Conservation (phyloP, 2,888 invertebrate genomes). For the Crocallis elinguaria region DNA sequence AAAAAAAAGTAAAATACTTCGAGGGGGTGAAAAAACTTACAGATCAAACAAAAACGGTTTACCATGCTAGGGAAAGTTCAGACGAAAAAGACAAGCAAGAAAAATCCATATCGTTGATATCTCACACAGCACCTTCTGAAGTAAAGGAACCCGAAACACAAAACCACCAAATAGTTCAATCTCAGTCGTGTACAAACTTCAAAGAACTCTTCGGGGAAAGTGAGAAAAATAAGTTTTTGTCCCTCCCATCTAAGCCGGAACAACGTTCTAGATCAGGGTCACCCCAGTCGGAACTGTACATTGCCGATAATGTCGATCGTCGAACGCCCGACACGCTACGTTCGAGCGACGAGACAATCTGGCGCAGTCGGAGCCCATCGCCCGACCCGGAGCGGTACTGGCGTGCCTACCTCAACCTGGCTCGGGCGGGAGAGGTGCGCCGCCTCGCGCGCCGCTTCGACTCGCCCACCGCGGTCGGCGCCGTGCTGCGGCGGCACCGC, state of each 20-base stretch:
- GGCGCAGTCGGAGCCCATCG: constrained; percentile 89
- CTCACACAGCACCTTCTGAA: constrained; percentile 28
- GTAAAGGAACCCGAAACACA: constrained; percentile 49
- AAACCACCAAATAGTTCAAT: constrained; percentile 75
- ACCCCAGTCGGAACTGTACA: constrained; percentile 79
- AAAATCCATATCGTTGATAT: constrained; percentile 34
- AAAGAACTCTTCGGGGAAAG: constrained; percentile 93
- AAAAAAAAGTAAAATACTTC: constrained; percentile 92
- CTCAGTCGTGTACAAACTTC: constrained; percentile 89
- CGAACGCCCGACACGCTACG: constrained; percentile 81
- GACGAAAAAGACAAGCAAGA: constrained; percentile 73
- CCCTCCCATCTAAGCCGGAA: constrained; percentile 77
- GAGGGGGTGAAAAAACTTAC: constrained; percentile 87
- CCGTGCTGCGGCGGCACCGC: constrained; percentile 86
- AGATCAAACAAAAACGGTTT: constrained; percentile 75
- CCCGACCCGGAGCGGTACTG: constrained; percentile 90
- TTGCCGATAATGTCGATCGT: constrained; percentile 71
- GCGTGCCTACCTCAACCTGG: constrained; percentile 88
- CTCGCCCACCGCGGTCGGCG: constrained; percentile 83
- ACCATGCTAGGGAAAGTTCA: constrained; percentile 82
- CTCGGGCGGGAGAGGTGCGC: constrained; percentile 91
- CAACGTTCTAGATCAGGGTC: constrained; percentile 80
- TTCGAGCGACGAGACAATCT: constrained; percentile 87
- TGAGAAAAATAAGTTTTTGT: constrained; percentile 84
- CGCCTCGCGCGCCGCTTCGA: constrained; percentile 92